phyloP scores from a whole-genome alignment of 2,888 invertebrate species.

The Euzophera pinguis region DNA sequence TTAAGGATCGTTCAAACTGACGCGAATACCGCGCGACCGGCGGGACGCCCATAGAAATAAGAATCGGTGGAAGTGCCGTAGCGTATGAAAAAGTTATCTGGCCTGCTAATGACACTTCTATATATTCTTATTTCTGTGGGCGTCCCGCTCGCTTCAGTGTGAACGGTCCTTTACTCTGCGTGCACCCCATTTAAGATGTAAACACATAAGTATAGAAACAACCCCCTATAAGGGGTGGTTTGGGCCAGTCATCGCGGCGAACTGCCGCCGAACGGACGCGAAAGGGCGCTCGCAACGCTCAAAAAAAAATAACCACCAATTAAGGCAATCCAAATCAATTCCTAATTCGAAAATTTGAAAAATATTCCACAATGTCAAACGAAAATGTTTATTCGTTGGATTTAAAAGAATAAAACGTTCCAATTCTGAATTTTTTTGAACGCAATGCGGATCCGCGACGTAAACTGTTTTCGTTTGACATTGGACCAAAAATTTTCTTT shows the following conservation, averaged over 20 bases:
- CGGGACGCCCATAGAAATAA: too few relatives aligned
- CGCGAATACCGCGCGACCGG: too few relatives aligned
- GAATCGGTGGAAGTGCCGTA: too few relatives aligned
- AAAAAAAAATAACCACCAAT: constrained; percentile 28
- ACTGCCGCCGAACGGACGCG: constrained; percentile 54
- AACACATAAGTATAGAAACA: constrained; percentile 68
- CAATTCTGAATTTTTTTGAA: constrained; percentile 13
- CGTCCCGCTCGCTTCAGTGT: too few relatives aligned
- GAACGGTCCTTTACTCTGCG: too few relatives aligned
- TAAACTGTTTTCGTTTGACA: constrained; percentile 21
- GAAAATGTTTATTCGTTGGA: constrained; percentile 2
- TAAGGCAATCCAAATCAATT: constrained; percentile 17
- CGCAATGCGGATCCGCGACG: constrained; percentile 17
- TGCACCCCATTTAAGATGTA: constrained; percentile 73
- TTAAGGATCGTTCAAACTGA: too few relatives aligned
- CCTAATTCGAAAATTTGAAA: constrained; percentile 2
- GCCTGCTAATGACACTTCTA: too few relatives aligned
- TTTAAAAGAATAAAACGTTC: not conserved
- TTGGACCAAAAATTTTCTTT: constrained; percentile 25
- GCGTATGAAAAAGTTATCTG: too few relatives aligned
- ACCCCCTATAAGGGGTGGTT: constrained; percentile 39
- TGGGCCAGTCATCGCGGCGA: constrained; percentile 62
- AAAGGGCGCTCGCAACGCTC: constrained; percentile 28
- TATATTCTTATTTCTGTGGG: too few relatives aligned
- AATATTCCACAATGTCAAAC: constrained; percentile 17